Base-by-base conservation (phyloP, 1,140 invertebrate genomes). In the Aleiodes sp. region DNA sequence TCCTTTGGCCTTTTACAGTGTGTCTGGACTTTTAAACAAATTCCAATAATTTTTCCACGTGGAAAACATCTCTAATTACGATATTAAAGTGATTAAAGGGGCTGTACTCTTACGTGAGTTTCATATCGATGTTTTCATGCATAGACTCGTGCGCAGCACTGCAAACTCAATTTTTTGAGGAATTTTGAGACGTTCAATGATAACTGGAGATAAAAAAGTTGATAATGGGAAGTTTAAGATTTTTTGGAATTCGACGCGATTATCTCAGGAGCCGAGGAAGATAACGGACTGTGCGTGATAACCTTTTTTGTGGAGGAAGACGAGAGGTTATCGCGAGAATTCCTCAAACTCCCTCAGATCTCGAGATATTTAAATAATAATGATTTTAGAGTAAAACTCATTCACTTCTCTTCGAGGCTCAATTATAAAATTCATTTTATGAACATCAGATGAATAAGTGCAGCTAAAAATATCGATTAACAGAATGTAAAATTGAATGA, bases 1-100 rank as follows among this genome's bases (percentile, higher is more conserved):
- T 52, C 46, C 26, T 52, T 52, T 52, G 6, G 19, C 46, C 16
- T 52, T 52, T 52, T 52, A 26, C 46, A 52, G 26, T 52, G 46
- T 52, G 46, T 52, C 46, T 52, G 46, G 46, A 52, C 46, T 52
- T 52, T n/a, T 52, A 52, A 52, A 52, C 26, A 52, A 52, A 52
- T 26, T 52, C 46, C 46, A 52, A 52, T 52, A 52, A 52, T 52
- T 24, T 52, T 24, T 24, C 26, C 21, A 1, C 46, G 26, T 52
- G 46, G 21, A 19, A 10, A 21, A 12, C 6, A 24, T 24, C 26
- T 52, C 12, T 24, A 52, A 52, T 52, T 16, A 24, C 21, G n/a
- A n/a, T 2, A 14, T 21, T 52, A 24, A 52, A 52, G 3, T 24
- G 16, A 52, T 52, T 52, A 52, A 52, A 52, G 46, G 12, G n/a